phyloP scores from a whole-genome alignment of 2,888 invertebrate genomes.

The Aromia moschata region DNA sequence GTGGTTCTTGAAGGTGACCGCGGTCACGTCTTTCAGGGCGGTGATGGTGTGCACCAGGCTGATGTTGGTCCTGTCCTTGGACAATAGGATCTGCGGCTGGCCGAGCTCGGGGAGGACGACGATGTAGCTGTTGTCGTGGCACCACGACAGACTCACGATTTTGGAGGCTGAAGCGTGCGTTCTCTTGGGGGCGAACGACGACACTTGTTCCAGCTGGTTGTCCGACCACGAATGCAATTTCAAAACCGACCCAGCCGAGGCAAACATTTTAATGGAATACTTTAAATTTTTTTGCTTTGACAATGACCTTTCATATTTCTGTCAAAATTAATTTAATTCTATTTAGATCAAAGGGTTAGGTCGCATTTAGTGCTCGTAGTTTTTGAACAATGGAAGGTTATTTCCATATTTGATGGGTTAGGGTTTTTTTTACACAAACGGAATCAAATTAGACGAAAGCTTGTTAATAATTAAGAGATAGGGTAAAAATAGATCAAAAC shows the following conservation, averaged over 20 bases:
- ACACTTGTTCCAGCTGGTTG: constrained; percentile 39
- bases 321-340: not conserved
- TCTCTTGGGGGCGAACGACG: constrained; percentile 42
- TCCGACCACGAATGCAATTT: constrained; percentile 49
- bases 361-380: too few relatives aligned
- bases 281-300: constrained; percentile 19
- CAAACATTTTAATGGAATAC: constrained; percentile 48
- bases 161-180: constrained; percentile 27
- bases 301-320: not conserved
- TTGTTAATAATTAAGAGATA: too few relatives aligned
- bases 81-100: constrained; percentile 53
- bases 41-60: constrained; percentile 54
- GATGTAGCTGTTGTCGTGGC: constrained; percentile 56
- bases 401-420: too few relatives aligned
- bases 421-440: too few relatives aligned
- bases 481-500: too few relatives aligned
- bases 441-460: too few relatives aligned
- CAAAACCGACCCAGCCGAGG: constrained; percentile 43
- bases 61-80: constrained; percentile 49
- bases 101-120: constrained; percentile 50
- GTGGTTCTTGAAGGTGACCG: constrained; percentile 50
- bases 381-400: too few relatives aligned
- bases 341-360: not conserved
- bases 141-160: constrained; percentile 52
- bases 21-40: constrained; percentile 46